These are phyloP conservation scores for Thaumatotibia leucotreta DNA, from an alignment of 1,140 invertebrate species.

Conservation along the genomic window DNA sequence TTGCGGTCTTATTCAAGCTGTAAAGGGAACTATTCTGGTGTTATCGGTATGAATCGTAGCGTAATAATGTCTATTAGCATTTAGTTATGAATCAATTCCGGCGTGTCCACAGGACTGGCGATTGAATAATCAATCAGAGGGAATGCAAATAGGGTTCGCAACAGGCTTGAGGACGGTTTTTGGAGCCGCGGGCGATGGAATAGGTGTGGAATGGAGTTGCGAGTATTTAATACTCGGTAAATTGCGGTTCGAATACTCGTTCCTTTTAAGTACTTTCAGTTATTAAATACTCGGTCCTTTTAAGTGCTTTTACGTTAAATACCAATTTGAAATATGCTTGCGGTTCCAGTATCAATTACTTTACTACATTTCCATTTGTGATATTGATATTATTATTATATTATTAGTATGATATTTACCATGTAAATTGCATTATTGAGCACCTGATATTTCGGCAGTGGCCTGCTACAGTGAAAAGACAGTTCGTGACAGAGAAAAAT, in stretches of 20 bases:
- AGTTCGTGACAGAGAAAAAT: too few species aligned
- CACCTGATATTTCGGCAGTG: too few species aligned
- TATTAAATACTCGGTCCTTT: too few species aligned
- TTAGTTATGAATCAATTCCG: slow-evolving; percentile 55
- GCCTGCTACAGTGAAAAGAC: too few species aligned
- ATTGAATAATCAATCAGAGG: slow-evolving; percentile 70
- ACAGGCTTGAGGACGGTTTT: slow-evolving; percentile 34
- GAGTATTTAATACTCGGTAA: not conserved
- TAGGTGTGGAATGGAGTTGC: not conserved
- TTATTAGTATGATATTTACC: too few species aligned
- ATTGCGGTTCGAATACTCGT: not conserved
- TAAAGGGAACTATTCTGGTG: not conserved
- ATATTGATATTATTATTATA: too few species aligned
- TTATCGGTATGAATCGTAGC: slow-evolving; percentile 14
- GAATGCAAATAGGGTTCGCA: slow-evolving; percentile 63
- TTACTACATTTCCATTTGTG: too few species aligned
- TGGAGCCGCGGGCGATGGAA: not conserved
- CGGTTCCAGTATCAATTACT: too few species aligned
- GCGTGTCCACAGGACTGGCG: slow-evolving; percentile 35
- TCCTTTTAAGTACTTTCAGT: not conserved
- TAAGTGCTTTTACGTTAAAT: too few species aligned
- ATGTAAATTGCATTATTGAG: too few species aligned
- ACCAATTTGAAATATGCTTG: too few species aligned
- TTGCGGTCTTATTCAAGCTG: not conserved
- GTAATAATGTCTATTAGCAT: slow-evolving; percentile 56